A percentile compares a stretch with the other conserved stretches of the same genome.
Evolutionary conservation across 2,113 vertebrate species (phyloP).

Genomic region (Psammodynastes pulverulentus): DNA sequence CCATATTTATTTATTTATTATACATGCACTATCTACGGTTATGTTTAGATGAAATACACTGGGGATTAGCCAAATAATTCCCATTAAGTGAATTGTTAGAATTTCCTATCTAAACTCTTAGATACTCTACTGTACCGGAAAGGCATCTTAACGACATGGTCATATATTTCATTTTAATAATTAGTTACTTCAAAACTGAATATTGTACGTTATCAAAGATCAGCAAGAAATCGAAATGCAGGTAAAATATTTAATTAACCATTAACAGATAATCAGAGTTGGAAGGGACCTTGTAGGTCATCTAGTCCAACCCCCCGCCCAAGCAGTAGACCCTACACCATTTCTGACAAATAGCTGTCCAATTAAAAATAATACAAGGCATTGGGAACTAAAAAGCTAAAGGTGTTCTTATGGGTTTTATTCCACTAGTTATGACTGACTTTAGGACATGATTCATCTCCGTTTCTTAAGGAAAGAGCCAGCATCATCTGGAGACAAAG

Average conservation of each 20-base stretch:
- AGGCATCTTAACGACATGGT: neutral
- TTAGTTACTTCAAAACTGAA: slow-evolving; percentile 14
- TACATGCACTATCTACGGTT: neutral
- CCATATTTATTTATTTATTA: neutral
- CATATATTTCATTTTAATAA: neutral
- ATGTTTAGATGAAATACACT: neutral
- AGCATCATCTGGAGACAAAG: neutral
- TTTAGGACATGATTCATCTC: neutral
- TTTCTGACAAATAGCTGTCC: too few relatives aligned
- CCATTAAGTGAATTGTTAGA: neutral
- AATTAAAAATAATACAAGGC: neutral
- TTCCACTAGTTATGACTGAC: neutral
- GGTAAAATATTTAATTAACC: neutral
- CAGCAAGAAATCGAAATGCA: neutral
- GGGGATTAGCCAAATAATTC: neutral
- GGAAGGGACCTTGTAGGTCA: too few relatives aligned
- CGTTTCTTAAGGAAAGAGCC: neutral
- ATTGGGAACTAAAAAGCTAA: neutral
- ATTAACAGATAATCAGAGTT: too few relatives aligned
- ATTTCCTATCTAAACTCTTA: neutral
- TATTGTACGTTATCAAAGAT: neutral
- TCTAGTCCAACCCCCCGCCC: too few relatives aligned
- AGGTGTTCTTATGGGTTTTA: neutral
- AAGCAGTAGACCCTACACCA: too few relatives aligned
- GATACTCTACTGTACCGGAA: neutral